Percentiles rank a stretch among this genome's conserved stretches.
phyloP scores from a whole-genome alignment of 1,140 invertebrate genomes.

The Macrostomum lignano region DNA sequence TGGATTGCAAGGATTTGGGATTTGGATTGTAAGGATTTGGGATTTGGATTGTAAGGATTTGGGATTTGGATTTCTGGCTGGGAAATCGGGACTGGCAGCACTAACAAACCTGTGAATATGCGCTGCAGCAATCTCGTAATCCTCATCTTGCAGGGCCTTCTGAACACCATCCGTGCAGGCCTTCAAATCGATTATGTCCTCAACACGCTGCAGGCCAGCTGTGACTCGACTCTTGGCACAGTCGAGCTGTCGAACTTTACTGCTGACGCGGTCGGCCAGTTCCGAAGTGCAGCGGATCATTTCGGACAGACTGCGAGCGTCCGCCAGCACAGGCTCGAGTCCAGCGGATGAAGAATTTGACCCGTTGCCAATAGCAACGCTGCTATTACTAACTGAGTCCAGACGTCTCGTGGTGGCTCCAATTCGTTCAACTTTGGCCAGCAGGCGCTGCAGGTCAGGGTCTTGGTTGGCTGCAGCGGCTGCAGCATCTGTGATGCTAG shows the following conservation, averaged over 20 bases:
- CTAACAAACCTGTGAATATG: slow-evolving; percentile 45
- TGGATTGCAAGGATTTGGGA: background rate
- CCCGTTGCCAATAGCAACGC: too few relatives aligned
- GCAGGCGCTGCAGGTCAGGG: too few relatives aligned
- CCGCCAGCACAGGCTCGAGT: too few relatives aligned
- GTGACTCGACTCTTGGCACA: slow-evolving; percentile 63
- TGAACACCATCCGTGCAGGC: slow-evolving; percentile 77
- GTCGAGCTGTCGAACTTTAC: slow-evolving; percentile 75
- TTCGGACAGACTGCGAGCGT: slow-evolving; percentile 16
- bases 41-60: too few relatives aligned
- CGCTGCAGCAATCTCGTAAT: slow-evolving; percentile 32
- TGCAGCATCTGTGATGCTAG: too few relatives aligned
- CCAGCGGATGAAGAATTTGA: too few relatives aligned
- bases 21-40: background rate
- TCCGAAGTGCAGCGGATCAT: slow-evolving; percentile 43
- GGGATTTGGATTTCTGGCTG: too few relatives aligned
- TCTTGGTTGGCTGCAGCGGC: too few relatives aligned
- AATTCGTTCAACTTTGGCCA: too few relatives aligned
- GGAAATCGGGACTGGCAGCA: too few relatives aligned
- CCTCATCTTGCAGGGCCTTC: slow-evolving; percentile 56
- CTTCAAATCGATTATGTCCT: slow-evolving; percentile 77
- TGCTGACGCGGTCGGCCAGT: slow-evolving; percentile 67
- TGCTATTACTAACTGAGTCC: too few relatives aligned
- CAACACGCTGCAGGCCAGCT: slow-evolving; percentile 68
- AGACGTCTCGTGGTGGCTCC: too few relatives aligned